Conservation (phyloP, 2,113 vertebrate genomes). For the Mus spicilegus region DNA sequence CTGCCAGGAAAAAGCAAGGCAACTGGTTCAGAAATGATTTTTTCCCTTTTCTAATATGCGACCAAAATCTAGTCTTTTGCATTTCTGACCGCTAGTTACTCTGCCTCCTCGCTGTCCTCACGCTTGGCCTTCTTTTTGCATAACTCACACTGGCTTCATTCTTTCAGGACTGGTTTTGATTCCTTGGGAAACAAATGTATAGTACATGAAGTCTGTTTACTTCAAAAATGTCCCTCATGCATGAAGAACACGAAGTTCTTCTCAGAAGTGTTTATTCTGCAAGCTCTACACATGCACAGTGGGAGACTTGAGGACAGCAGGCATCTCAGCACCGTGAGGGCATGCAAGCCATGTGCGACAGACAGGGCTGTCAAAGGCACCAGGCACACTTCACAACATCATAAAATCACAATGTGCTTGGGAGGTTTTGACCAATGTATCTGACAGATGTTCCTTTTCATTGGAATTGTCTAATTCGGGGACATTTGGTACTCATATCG, state of each 20-base stretch:
- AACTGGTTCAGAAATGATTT: slow-evolving; percentile 50
- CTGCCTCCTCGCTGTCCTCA: neutral
- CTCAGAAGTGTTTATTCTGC: slow-evolving; percentile 34
- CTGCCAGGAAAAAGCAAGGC: slow-evolving; percentile 56
- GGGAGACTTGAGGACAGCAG: neutral
- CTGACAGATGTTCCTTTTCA: slow-evolving; percentile 51
- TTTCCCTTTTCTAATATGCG: slow-evolving; percentile 23
- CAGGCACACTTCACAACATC: slow-evolving; percentile 45
- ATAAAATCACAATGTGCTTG: slow-evolving; percentile 20
- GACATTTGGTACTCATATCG: slow-evolving; percentile 47
- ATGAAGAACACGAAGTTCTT: slow-evolving; percentile 54
- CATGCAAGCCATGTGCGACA: neutral
- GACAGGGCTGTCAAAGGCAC: neutral
- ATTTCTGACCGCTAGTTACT: neutral
- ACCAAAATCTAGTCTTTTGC: slow-evolving; percentile 31
- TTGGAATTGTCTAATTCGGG: slow-evolving; percentile 8
- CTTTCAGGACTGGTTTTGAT: neutral
- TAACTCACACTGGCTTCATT: neutral
- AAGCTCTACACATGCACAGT: neutral
- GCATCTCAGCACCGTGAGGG: neutral
- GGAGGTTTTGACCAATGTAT: slow-evolving; percentile 33
- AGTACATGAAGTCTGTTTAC: slow-evolving; percentile 30
- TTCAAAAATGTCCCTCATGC: slow-evolving; percentile 36
- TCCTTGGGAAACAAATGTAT: slow-evolving; percentile 60
- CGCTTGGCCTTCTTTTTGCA: neutral